Conservation (phyloP, 1,140 invertebrate species). For the Drosophila sproati region DNA sequence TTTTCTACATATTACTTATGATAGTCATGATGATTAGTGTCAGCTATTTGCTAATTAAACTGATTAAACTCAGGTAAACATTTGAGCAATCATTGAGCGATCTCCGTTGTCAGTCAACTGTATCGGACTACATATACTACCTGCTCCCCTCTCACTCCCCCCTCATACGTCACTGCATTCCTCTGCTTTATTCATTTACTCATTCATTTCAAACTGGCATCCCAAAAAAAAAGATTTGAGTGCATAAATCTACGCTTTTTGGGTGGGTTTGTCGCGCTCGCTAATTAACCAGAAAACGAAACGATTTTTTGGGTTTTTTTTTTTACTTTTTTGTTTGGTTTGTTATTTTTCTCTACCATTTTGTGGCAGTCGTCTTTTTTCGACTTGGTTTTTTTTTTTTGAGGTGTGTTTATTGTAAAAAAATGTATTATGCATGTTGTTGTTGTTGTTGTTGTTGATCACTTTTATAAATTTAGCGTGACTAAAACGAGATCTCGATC, state of each 20-base stretch:
- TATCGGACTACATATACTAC: background rate
- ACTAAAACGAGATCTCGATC: conserved; percentile 82
- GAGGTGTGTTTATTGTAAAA: conserved; percentile 69
- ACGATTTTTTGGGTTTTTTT: conserved; percentile 22
- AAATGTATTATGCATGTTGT: conserved; percentile 36
- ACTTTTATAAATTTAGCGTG: conserved; percentile 77
- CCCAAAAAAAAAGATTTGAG: conserved; percentile 26
- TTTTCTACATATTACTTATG: background rate
- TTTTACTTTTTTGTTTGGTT: too few relatives aligned
- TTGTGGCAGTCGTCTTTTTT: conserved; percentile 20
- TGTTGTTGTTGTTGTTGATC: conserved; percentile 26
- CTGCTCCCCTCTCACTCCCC: background rate
- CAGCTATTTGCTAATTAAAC: conserved; percentile 48
- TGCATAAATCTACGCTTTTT: conserved; percentile 75
- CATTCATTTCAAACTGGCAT: conserved; percentile 21
- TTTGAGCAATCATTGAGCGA: conserved; percentile 17
- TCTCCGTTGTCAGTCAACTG: conserved; percentile 20
- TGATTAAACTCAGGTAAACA: conserved; percentile 48
- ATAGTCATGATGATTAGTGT: conserved; percentile 16
- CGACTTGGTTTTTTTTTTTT: conserved; percentile 30
- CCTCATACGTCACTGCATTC: background rate
- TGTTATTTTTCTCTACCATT: conserved; percentile 17
- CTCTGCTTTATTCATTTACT: background rate
- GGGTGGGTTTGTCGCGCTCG: conserved; percentile 75
- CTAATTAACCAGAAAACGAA: conserved; percentile 73